Evolutionary conservation across 2,113 vertebrate species (phyloP).

Genomic region (Hypomesus transpacificus): DNA sequence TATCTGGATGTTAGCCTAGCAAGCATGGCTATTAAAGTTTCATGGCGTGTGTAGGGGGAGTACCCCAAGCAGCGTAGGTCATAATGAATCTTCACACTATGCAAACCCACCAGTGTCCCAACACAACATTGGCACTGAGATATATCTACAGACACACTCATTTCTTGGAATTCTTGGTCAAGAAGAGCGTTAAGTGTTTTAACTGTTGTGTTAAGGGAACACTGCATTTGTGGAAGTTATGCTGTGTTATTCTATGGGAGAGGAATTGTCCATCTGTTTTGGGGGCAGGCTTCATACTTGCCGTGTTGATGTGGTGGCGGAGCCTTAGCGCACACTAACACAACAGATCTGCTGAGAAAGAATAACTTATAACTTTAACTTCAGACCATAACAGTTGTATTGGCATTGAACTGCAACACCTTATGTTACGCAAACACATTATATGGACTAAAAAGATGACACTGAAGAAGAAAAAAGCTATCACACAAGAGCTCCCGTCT

Average conservation of each 20-base stretch:
- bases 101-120: slow-evolving; percentile 60
- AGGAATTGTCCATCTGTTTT: slow-evolving; percentile 27
- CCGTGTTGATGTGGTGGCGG: slow-evolving; percentile 47
- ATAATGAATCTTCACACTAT: slow-evolving; percentile 64
- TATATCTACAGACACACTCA: slow-evolving; percentile 54
- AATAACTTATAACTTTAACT: slow-evolving; percentile 24
- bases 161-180: slow-evolving; percentile 45
- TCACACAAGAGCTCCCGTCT: no score
- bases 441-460: no score
- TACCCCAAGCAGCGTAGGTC: slow-evolving; percentile 61
- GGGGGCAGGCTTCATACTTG: slow-evolving; percentile 61
- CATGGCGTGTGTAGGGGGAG: slow-evolving; percentile 57
- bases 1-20: slow-evolving; percentile 54
- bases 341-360: slow-evolving; percentile 64
- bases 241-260: neutral
- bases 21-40: slow-evolving; percentile 65
- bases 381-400: no score
- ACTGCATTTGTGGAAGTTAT: slow-evolving; percentile 37
- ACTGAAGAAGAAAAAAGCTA: no score
- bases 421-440: no score
- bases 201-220: slow-evolving; percentile 52
- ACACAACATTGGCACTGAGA: slow-evolving; percentile 51
- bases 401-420: no score
- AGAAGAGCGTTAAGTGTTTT: slow-evolving; percentile 45
- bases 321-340: slow-evolving; percentile 49